Evolutionary conservation across 2,888 invertebrate genomes (phyloP), one percentile per base, ranked within the genome.

Genomic region (Thymelicus lineola): DNA sequence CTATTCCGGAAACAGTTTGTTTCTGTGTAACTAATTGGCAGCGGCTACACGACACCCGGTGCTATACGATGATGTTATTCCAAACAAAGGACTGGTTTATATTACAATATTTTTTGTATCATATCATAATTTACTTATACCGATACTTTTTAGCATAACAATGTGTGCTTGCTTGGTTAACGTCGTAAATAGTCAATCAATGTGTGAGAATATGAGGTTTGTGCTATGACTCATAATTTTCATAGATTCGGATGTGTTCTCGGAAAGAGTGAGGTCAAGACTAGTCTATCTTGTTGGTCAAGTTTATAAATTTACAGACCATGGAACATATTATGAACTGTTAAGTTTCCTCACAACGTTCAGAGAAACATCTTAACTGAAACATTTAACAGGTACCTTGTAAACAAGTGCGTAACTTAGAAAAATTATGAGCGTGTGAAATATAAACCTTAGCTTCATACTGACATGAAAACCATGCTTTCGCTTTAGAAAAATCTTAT

Each of bases 21-120:
- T 55, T 55, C 55, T 72, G 73, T 68, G 66, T 70, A 72, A 74
- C 80, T 85, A 85, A 85, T 85, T 84, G 85, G 84, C 85, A 84
- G 12, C 55, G 14, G 81, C 75, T 73, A 76, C 75, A 76, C 72
- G 75, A 71, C 55, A 62, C 55, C 55, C 55, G 20, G 14, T 55
- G 55, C 28, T 14, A 28, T 42, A 38, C n/a, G n/a, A n/a, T n/a
- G n/a, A n/a, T n/a, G 38, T 38, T 38, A 42, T 28, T 55, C 28
- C 20, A 28, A 55, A 55, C 55, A 42, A 42, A 42, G 55, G 14
- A 55, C 20, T 28, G 28, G 28, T 5, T 55, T 55, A 28, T 20
- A 28, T 55, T 20, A 55, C 55, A 55, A 14, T 20, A 28, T 20
- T 14, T 55, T 55, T 28, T 55, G 14, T 55, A 28, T 55, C 28